phyloP scores from a whole-genome alignment of 2,797 vertebrate species.

The Platyrinchus mystaceus region DNA sequence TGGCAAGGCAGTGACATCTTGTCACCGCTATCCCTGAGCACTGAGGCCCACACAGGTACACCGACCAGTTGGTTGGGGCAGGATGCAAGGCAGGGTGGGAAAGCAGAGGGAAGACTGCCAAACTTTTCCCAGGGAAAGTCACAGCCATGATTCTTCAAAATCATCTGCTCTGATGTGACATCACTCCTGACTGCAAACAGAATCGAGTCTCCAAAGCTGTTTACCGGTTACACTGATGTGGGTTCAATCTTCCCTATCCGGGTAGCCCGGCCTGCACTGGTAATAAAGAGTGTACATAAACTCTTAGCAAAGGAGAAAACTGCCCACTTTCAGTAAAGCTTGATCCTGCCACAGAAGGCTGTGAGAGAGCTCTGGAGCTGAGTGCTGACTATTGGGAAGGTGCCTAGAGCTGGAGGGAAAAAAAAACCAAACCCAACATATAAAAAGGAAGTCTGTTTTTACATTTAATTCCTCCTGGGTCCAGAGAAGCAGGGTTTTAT shows the following conservation, averaged over 20 bases:
- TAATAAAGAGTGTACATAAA: background rate
- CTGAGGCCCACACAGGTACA: constrained; percentile 42
- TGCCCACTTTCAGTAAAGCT: background rate
- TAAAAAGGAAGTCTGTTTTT: constrained; percentile 7
- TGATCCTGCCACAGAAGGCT: background rate
- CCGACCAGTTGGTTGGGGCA: constrained; percentile 15
- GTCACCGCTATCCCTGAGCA: background rate
- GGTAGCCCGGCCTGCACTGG: background rate
- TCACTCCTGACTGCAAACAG: background rate
- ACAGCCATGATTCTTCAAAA: background rate
- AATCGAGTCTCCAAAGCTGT: background rate
- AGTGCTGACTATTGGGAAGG: background rate
- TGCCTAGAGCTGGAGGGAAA: background rate
- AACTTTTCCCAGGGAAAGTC: background rate
- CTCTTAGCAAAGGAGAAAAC: background rate
- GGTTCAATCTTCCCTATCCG: background rate
- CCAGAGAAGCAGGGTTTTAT: background rate
- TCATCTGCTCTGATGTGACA: background rate
- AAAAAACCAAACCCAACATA: rapidly evolving
- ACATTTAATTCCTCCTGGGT: constrained; percentile 10
- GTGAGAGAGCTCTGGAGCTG: background rate
- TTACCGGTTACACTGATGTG: background rate
- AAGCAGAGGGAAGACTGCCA: constrained; percentile 26
- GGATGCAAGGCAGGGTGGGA: constrained; percentile 1
- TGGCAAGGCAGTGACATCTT: constrained; percentile 20